Conservation (phyloP, 2,797 vertebrate genomes). For the Sebastes itinus region DNA sequence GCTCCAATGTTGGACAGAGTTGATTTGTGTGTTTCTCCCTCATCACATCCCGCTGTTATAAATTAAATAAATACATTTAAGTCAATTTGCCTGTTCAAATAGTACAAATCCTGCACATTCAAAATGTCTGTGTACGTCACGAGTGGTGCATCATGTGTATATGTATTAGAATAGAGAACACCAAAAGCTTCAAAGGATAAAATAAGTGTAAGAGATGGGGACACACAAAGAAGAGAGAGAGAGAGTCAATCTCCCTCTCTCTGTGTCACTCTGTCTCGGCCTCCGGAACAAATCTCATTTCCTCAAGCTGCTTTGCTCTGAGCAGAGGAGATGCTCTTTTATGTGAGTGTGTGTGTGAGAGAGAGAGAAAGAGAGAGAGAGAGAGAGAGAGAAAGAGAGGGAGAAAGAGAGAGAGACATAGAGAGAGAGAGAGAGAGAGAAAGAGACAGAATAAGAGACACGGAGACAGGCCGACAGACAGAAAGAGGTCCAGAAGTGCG, state of each 20-base stretch:
- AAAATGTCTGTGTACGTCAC: neutral
- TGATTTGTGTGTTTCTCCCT: neutral
- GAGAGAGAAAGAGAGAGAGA: too few relatives aligned
- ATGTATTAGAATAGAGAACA: neutral
- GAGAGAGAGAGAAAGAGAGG: too few relatives aligned
- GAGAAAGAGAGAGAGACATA: neutral
- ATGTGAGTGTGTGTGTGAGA: slow-evolving; percentile 1
- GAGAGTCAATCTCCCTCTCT: neutral
- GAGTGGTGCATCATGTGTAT: neutral
- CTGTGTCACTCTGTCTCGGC: slow-evolving; percentile 1
- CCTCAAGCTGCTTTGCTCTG: slow-evolving; percentile 46
- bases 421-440: neutral
- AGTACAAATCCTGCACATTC: neutral
- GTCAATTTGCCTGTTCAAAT: neutral
- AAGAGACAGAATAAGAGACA: neutral
- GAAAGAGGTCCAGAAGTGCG: slow-evolving; percentile 32
- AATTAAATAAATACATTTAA: neutral
- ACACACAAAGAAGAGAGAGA: neutral
- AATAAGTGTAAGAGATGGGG: neutral
- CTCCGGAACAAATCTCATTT: slow-evolving; percentile 60
- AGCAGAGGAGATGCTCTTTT: slow-evolving; percentile 29
- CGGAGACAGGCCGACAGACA: neutral
- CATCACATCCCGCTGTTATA: neutral
- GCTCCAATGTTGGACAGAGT: neutral
- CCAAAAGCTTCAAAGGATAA: neutral